These are phyloP conservation scores for Amblyjoppa fuscipennis DNA, from an alignment of 2,888 invertebrate genomes.

Conservation along the genomic window DNA sequence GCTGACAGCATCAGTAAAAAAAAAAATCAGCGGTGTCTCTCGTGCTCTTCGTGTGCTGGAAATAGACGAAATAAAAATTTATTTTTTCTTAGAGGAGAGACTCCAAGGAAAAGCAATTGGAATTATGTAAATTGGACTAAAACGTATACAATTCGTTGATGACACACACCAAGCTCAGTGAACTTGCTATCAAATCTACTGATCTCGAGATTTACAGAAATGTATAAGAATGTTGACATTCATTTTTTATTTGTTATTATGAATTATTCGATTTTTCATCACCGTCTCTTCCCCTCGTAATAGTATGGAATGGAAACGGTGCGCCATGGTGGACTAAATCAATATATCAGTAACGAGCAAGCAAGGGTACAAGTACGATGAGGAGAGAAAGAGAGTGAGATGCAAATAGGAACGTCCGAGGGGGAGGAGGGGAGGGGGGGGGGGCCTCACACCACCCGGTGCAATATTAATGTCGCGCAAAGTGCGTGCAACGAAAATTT, in stretches of 20 bases:
- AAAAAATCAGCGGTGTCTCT: not conserved
- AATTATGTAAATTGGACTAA: not conserved
- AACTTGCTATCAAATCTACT: not conserved
- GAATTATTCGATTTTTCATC: conserved; percentile 13
- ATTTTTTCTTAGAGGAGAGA: not conserved
- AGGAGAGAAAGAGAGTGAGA: conserved; percentile 35
- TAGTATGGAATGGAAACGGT: conserved; percentile 39
- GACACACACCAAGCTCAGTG: not conserved
- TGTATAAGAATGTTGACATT: not conserved
- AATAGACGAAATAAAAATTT: not conserved
- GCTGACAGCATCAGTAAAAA: not conserved
- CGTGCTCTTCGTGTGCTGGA: no score
- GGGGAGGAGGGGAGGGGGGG: not conserved
- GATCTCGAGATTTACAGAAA: not conserved
- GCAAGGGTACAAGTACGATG: conserved; percentile 32
- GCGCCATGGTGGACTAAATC: conserved; percentile 49
- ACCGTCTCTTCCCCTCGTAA: conserved; percentile 25
- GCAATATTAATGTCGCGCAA: conserved; percentile 66
- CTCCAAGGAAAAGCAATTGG: not conserved
- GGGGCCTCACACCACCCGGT: conserved; percentile 37
- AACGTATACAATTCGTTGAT: not conserved
- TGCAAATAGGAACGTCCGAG: conserved; percentile 47
- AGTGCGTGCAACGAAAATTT: conserved; percentile 66
- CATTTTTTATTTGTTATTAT: conserved; percentile 4
- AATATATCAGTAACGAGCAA: conserved; percentile 60